Conservation (phyloP, 2,888 invertebrate genomes). For the Junonia oenone region DNA sequence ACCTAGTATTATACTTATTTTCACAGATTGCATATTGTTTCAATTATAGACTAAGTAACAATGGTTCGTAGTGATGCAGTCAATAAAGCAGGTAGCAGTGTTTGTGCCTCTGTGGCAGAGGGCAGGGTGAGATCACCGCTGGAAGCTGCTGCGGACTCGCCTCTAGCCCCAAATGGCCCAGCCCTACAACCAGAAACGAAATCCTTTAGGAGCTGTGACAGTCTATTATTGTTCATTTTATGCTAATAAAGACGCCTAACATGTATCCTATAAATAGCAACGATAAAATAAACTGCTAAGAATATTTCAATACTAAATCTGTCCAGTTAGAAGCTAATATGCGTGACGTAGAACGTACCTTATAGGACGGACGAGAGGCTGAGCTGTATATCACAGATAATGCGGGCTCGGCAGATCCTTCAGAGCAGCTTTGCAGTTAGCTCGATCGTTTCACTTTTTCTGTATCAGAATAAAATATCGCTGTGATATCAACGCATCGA, state of each 20-base stretch:
- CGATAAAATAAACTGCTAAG: conserved; percentile 5
- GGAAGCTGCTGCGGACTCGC: conserved; percentile 77
- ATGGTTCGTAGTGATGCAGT: conserved; percentile 80
- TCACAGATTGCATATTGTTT: conserved; percentile 86
- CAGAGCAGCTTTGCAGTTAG: conserved; percentile 73
- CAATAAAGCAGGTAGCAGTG: conserved; percentile 82
- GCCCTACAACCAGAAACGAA: conserved; percentile 66
- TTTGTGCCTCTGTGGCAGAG: conserved; percentile 74
- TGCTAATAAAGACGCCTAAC: conserved; percentile 1
- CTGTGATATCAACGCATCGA: conserved; percentile 18
- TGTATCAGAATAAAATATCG: conserved; percentile 29
- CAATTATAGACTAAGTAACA: conserved; percentile 81
- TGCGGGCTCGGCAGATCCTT: conserved; percentile 78
- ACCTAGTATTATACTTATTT: conserved; percentile 79
- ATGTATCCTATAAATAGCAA: conserved; percentile 11
- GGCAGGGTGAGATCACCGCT: conserved; percentile 78
- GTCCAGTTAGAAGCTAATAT: conserved; percentile 26
- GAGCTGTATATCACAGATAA: conserved; percentile 81
- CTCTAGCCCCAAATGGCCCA: conserved; percentile 84
- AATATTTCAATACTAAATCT: conserved; percentile 10
- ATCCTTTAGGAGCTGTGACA: neutral
- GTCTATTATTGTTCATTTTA: neutral
- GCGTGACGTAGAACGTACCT: conserved; percentile 45
- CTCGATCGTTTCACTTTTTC: conserved; percentile 70
- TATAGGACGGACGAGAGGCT: conserved; percentile 80